A percentile compares a stretch with the other conserved stretches of the same genome.
Conservation (phyloP, 2,797 vertebrate species). For the Mormyrops boulengeri region DNA sequence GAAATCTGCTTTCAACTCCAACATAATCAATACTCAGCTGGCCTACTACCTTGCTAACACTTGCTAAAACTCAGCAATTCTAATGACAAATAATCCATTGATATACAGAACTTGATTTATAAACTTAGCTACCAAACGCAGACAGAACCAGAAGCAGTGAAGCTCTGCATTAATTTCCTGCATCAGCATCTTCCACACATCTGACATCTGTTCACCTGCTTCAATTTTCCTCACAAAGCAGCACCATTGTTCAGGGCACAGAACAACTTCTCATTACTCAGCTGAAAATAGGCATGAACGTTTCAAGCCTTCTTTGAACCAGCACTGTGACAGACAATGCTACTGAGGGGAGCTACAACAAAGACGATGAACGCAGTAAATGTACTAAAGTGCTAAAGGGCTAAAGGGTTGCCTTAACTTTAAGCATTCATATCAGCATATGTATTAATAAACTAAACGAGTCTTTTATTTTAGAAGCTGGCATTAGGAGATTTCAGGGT, state of each 20-base stretch:
- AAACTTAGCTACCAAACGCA: not conserved
- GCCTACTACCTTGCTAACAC: not conserved
- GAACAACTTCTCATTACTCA: not conserved
- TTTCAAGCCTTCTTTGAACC: not conserved
- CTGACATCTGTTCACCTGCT: not conserved
- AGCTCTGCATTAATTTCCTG: not conserved
- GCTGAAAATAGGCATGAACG: not conserved
- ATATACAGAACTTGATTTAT: slow-evolving; percentile 3
- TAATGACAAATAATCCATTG: not conserved
- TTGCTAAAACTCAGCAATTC: slow-evolving; percentile 7
- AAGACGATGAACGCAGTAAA: not conserved
- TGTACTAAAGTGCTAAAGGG: not conserved
- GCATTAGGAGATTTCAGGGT: not conserved
- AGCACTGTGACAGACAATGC: not conserved
- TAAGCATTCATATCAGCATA: not conserved
- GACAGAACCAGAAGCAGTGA: not conserved
- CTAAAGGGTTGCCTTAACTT: not conserved
- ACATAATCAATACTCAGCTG: not conserved
- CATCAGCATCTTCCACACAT: not conserved
- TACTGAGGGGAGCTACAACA: not conserved
- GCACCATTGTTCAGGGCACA: not conserved
- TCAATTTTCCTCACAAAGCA: not conserved
- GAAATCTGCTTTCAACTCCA: not conserved
- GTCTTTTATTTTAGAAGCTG: not conserved
- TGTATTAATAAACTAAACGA: not conserved